phyloP scores from a whole-genome alignment of 1,140 invertebrate genomes.

The Scaptodrosophila lebanonensis region DNA sequence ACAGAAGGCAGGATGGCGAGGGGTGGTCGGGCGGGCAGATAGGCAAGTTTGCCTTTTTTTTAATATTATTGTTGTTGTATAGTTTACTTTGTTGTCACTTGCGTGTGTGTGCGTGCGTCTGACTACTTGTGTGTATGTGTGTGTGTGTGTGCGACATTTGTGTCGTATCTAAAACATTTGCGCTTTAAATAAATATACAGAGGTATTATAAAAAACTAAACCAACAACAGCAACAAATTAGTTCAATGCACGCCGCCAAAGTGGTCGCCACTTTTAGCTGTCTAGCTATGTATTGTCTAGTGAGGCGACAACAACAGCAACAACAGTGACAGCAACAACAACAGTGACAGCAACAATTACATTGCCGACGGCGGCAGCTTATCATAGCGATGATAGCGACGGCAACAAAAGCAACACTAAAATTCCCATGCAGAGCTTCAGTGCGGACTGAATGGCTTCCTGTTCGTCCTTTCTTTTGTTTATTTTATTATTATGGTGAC shows the following conservation, averaged over 20 bases:
- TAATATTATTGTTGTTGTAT: conserved; percentile 39
- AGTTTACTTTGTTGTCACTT: conserved; percentile 36
- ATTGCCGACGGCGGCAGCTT: conserved; percentile 6
- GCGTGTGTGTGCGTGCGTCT: not conserved
- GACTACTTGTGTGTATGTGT: conserved; percentile 16
- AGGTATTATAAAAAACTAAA: conserved; percentile 57
- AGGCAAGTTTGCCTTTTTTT: conserved; percentile 62
- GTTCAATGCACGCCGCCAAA: conserved; percentile 68
- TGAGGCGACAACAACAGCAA: not conserved
- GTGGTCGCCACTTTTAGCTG: no score
- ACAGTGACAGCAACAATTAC: no score
- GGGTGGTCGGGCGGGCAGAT: no score
- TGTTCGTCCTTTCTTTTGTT: not conserved
- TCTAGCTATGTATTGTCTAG: not conserved
- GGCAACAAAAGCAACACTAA: not conserved
- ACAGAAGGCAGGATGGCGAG: conserved; percentile 58
- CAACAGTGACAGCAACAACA: no score
- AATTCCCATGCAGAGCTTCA: no score
- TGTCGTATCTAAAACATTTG: conserved; percentile 75
- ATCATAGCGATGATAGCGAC: conserved; percentile 27
- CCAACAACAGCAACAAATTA: conserved; percentile 51
- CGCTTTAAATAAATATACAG: conserved; percentile 73
- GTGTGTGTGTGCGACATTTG: conserved; percentile 33
- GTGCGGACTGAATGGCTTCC: not conserved
- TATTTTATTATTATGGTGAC: conserved; percentile 13